A percentile compares a stretch with the other conserved stretches of the same genome.
phyloP scores from a whole-genome alignment of 2,797 vertebrate genomes.

The Silurus aristotelis region DNA sequence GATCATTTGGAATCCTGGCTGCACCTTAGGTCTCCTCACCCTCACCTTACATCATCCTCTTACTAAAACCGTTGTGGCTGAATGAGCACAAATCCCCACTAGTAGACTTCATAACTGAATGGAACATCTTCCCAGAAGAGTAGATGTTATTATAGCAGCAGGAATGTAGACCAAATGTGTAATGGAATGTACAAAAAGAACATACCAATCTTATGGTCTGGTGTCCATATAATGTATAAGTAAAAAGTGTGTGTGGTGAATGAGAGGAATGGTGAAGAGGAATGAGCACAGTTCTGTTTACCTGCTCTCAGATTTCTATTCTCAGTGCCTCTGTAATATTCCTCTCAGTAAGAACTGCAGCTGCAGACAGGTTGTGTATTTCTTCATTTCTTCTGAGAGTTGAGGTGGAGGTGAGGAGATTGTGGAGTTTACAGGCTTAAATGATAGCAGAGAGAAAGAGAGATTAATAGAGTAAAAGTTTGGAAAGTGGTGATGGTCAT shows the following conservation, averaged over 20 bases:
- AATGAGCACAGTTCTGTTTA: not conserved
- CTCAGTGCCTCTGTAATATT: conserved; percentile 1
- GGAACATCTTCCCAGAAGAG: too few species aligned
- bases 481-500: not conserved
- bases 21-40: too few species aligned
- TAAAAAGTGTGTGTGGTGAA: not conserved
- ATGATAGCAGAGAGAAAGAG: not conserved
- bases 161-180: too few species aligned
- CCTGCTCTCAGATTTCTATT: conserved; percentile 1
- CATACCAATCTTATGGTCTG: too few species aligned
- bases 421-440: not conserved
- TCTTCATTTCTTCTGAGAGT: not conserved
- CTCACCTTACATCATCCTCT: too few species aligned
- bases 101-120: too few species aligned
- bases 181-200: too few species aligned
- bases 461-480: not conserved
- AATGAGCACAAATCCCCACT: too few species aligned
- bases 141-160: too few species aligned
- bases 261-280: not conserved
- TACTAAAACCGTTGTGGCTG: too few species aligned
- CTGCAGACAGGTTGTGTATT: conserved; percentile 12
- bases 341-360: not conserved
- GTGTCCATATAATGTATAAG: too few species aligned
- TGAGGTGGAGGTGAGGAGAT: conserved; percentile 10
- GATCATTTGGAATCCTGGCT: too few species aligned